Conservation (phyloP, 2,113 vertebrate genomes). For the Rhabdornis inornatus region DNA sequence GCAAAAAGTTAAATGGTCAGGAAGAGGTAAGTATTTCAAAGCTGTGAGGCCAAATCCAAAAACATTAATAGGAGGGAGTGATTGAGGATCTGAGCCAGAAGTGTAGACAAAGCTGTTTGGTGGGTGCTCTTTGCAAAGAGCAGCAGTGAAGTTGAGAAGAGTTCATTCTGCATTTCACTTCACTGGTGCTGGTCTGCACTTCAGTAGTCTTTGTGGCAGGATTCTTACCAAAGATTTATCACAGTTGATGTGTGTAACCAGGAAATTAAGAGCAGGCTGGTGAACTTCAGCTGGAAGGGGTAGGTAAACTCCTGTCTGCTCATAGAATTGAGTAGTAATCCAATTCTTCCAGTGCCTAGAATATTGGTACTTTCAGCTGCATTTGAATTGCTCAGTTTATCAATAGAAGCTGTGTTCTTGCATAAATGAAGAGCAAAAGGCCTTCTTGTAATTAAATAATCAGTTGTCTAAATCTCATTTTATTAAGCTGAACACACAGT, state of each 20-base stretch:
- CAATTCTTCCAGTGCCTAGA: neutral
- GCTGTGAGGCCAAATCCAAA: neutral
- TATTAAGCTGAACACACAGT: neutral
- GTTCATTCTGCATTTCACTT: neutral
- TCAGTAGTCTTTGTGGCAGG: neutral
- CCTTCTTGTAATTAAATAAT: neutral
- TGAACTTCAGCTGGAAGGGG: neutral
- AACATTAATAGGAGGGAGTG: fast-evolving
- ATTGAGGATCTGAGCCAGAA: neutral
- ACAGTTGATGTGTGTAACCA: fast-evolving
- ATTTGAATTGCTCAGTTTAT: neutral
- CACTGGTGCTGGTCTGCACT: neutral
- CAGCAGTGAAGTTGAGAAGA: neutral
- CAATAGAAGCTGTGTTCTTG: neutral
- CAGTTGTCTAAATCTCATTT: neutral
- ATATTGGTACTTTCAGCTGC: neutral
- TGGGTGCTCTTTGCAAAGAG: neutral
- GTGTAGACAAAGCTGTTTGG: neutral
- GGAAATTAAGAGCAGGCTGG: neutral
- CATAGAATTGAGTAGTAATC: neutral
- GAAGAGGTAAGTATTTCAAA: neutral
- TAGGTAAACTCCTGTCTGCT: neutral
- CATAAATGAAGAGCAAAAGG: neutral
- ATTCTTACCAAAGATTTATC: neutral
- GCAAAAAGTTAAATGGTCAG: neutral